Conservation (phyloP, 2,797 vertebrate genomes). For the Hipposideros larvatus region DNA sequence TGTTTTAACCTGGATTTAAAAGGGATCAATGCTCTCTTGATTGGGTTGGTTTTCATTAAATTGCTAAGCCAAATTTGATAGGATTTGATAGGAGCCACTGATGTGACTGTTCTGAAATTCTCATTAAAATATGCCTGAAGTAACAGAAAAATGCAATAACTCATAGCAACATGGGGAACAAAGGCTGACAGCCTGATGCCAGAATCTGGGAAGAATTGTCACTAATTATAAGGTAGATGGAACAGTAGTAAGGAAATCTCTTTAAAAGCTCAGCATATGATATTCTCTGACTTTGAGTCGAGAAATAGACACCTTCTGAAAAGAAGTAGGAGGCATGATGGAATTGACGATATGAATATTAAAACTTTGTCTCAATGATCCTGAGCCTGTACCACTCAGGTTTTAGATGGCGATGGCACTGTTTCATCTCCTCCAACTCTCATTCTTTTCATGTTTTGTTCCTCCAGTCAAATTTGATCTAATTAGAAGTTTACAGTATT, state of each 20-base stretch:
- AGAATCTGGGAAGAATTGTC: slow-evolving; percentile 57
- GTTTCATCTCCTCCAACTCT: not conserved
- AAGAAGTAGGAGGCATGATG: not conserved
- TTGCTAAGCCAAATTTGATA: slow-evolving; percentile 46
- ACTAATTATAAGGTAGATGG: slow-evolving; percentile 64
- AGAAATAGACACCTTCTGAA: slow-evolving; percentile 20
- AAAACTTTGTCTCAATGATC: not conserved
- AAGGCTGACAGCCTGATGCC: not conserved
- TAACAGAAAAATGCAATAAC: slow-evolving; percentile 38
- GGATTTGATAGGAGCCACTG: slow-evolving; percentile 3
- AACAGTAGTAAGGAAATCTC: not conserved
- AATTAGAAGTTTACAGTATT: not conserved
- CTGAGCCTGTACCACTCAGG: not conserved
- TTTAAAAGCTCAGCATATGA: not conserved
- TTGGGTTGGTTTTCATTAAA: slow-evolving; percentile 53
- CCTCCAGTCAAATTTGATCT: not conserved
- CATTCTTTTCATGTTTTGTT: not conserved
- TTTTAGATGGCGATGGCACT: not conserved
- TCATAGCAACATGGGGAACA: slow-evolving; percentile 23
- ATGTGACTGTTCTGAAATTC: slow-evolving; percentile 24
- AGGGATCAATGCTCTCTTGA: not conserved
- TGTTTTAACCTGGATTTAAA: not conserved
- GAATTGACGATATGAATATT: slow-evolving; percentile 19
- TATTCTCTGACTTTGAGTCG: slow-evolving; percentile 45
- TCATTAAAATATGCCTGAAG: slow-evolving; percentile 75